Conservation (phyloP, 2,797 vertebrate genomes). For the Eremophila alpestris region DNA sequence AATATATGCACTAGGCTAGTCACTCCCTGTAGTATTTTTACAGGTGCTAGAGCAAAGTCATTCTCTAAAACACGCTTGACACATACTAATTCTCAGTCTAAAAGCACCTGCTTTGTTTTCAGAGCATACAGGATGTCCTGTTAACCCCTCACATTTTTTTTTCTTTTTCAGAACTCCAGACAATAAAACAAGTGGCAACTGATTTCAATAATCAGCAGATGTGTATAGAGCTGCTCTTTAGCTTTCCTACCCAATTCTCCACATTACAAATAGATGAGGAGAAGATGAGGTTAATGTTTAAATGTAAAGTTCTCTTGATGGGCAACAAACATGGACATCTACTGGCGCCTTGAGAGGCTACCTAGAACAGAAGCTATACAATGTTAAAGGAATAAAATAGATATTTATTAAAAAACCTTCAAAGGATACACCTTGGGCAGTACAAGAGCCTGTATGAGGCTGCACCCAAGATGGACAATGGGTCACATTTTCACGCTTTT, state of each 20-base stretch:
- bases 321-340: background rate
- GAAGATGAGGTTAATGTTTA: background rate
- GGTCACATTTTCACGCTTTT: background rate
- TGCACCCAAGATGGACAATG: background rate
- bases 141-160: background rate
- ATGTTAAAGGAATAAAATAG: background rate
- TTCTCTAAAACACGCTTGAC: background rate
- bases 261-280: background rate
- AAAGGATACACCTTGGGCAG: background rate
- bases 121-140: background rate
- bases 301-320: background rate
- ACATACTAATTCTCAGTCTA: background rate
- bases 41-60: background rate
- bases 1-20: background rate
- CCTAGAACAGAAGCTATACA: background rate
- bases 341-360: background rate
- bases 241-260: background rate
- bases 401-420: background rate
- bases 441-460: background rate
- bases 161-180: background rate
- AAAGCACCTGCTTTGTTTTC: background rate
- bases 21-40: background rate
- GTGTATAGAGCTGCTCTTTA: background rate
- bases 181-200: background rate
- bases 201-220: background rate